Evolutionary conservation across 2,888 invertebrate genomes (phyloP), one percentile per base, ranked within the genome.

Genomic region (Acleris laterana): DNA sequence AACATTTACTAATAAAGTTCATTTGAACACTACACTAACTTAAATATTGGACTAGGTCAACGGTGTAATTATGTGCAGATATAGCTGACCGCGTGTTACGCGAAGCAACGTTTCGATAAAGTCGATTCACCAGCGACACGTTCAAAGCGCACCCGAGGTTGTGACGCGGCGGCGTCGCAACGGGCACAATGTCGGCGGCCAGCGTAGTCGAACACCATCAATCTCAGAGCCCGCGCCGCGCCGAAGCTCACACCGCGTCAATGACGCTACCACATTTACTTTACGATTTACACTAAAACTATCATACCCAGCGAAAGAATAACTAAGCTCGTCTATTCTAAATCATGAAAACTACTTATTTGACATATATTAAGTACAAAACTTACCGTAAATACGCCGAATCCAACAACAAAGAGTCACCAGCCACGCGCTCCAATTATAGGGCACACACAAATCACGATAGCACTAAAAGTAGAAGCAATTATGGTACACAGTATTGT

Each of bases 371-470:
- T 78, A 77, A 70, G 63, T 64, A 72, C 70, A 76, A 62, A 86
- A 90, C 92, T 92, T 75, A 93, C 92, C 91, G 89, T 89, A 87
- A 87, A 86, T 88, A 86, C 74, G 89, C 80, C 70, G 88, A 90
- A 89, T 91, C 91, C 88, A 89, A 93, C 89, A 93, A 93, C 93
- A 93, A 93, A 93, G 93, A 88, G 82, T 85, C 83, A 86, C 85
- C 89, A 90, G 93, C 93, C 93, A 93, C 93, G 93, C 93, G 93
- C 93, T 93, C 91, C 90, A 88, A 87, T 88, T 89, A 88, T 76
- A 88, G 88, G 87, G 82, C 93, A 93, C 92, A 84, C 93, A 93
- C 91, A 88, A 89, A 83, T 81, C 93, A 93, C 92, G 89, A 88
- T 85, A 84, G 81, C 90, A 92, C 93, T 89, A 84, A 80, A 77